These are phyloP conservation scores for Platynereis dumerilii DNA, from an alignment of 2,888 invertebrate genomes.

Conservation along the genomic window DNA sequence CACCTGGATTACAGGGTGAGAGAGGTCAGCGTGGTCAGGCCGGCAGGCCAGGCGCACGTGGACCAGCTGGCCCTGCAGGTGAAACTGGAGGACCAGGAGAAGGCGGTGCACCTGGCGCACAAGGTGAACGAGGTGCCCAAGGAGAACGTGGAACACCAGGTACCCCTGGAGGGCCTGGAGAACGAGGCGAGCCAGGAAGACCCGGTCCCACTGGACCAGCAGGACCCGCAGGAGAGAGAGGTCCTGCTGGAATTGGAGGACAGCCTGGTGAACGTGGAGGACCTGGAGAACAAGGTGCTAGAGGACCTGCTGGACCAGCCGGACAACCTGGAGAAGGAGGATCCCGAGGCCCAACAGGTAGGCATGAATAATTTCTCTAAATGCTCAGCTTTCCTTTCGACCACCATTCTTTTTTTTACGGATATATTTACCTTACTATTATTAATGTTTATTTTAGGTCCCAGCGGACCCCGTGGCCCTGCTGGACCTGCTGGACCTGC, in stretches of 20 bases:
- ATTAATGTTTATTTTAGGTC: no score
- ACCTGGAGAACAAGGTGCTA: slow-evolving; percentile 18
- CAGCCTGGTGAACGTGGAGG: slow-evolving; percentile 26
- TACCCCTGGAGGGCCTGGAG: slow-evolving; percentile 22
- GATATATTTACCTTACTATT: no score
- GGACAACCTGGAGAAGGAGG: slow-evolving; percentile 22
- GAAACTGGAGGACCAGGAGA: slow-evolving; percentile 12
- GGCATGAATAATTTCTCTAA: no score
- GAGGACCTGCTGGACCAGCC: slow-evolving; percentile 17
- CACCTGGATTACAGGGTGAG: slow-evolving; percentile 33
- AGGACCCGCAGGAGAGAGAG: slow-evolving; percentile 17
- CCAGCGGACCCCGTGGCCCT: not conserved
- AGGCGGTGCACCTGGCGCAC: slow-evolving; percentile 8
- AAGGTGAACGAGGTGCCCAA: slow-evolving; percentile 17
- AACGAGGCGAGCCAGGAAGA: not conserved
- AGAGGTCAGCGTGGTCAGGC: slow-evolving; percentile 27
- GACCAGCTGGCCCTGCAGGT: slow-evolving; percentile 24
- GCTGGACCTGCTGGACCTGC: slow-evolving; percentile 31
- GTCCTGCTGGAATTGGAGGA: slow-evolving; percentile 28
- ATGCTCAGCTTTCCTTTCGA: no score
- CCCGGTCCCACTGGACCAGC: slow-evolving; percentile 19
- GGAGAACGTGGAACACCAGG: slow-evolving; percentile 27
- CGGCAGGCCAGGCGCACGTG: slow-evolving; percentile 28
- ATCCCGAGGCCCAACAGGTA: slow-evolving; percentile 15
- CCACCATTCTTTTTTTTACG: no score